Base-by-base conservation (phyloP, 1,140 invertebrate genomes). In the Monochamus saltuarius region DNA sequence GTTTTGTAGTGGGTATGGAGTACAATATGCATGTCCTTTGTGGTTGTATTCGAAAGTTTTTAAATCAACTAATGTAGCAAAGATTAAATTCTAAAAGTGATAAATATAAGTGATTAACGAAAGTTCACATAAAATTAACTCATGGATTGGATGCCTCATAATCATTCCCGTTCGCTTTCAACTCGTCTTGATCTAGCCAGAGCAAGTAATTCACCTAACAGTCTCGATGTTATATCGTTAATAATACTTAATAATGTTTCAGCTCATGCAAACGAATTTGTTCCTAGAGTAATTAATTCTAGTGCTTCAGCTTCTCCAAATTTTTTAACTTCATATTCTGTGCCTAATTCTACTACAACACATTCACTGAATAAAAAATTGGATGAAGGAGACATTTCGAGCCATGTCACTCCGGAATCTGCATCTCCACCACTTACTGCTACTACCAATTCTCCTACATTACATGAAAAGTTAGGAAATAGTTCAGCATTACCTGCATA, bases 141-240 rank as follows among this genome's bases (percentile, higher is more conserved):
- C 22, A 67, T 67, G 65, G 62, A 67, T 64, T 67, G 65, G 65
- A 56, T 67, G 54, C 51, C 65, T 39, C 59, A 51, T 43, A 63
- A 45, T 40, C 56, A 57, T 57, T 55, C 61, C 40, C 65, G 59
- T 54, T 59, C 65, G 22, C 55, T 64, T 59, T 55, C 65, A 34
- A 54, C 61, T 43, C 51, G 61, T 13, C 54, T 62, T 38, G 61
- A 64, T 59, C 52, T 67, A 60, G 65, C 58, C 51, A 50, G 61
- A 64, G 62, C 61, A 55, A 67, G 62, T 67, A 62, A 67, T n/a
- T 16, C 13, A n/a, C 16, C 36, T 22, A 53, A 43, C 17, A 57
- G 11, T 58, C 9, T 17, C 17, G 9, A 36, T 11, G 40, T 29
- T 29, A 42, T 29, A 14, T 51, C 29, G 19, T n/a, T 51, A 34